These are phyloP conservation scores for Antennarius striatus DNA, from an alignment of 2,113 vertebrate species.

Conservation along the genomic window DNA sequence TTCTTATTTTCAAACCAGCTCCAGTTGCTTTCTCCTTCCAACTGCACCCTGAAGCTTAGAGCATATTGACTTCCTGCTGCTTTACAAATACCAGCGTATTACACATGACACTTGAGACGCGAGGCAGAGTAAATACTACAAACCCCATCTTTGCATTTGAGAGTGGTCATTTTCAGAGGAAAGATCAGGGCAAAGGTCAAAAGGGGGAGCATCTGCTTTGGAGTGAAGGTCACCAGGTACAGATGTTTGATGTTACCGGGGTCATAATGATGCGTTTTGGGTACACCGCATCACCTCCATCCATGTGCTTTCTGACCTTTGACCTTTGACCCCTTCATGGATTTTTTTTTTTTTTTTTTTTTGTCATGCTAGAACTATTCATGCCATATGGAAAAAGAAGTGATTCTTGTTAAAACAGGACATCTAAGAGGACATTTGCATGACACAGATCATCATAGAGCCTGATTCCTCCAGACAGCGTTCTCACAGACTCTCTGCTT, in stretches of 20 bases:
- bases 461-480: constrained; percentile 16
- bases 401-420: constrained; percentile 15
- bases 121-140: constrained; percentile 42
- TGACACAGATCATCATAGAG: constrained; percentile 30
- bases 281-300: constrained; percentile 49
- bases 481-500: constrained; percentile 22
- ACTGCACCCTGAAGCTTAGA: constrained; percentile 18
- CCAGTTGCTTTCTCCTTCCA: not conserved
- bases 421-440: constrained; percentile 33
- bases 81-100: constrained; percentile 50
- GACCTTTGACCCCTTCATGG: constrained; percentile 31
- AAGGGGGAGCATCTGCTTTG: constrained; percentile 60
- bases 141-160: constrained; percentile 20
- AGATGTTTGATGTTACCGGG: constrained; percentile 75
- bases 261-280: constrained; percentile 71
- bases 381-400: constrained; percentile 17
- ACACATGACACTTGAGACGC: constrained; percentile 41
- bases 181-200: constrained; percentile 55
- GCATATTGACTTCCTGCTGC: constrained; percentile 20
- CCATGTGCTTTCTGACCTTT: constrained; percentile 68
- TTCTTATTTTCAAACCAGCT: too few relatives aligned
- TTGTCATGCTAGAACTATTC: constrained; percentile 27
- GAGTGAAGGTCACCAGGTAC: constrained; percentile 71
- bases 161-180: constrained; percentile 50
- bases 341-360: constrained; percentile 39